Evolutionary conservation across 2,888 invertebrate species (phyloP).

Genomic region (Eupithecia insigniata): DNA sequence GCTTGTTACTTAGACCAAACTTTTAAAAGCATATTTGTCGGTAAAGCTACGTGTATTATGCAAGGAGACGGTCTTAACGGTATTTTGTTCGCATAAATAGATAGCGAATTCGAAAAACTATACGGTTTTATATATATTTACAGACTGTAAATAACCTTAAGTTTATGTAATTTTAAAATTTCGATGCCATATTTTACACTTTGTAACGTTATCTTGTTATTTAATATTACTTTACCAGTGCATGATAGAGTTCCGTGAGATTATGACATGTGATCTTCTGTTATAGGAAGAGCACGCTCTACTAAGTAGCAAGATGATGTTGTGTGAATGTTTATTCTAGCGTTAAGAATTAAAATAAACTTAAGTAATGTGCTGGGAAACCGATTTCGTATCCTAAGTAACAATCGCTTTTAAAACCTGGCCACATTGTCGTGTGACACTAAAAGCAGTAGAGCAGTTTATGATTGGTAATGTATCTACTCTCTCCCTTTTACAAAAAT

Average conservation of each 20-base stretch:
- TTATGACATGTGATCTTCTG: background rate
- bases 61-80: conserved; percentile 50
- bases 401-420: background rate
- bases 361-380: background rate
- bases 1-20: conserved; percentile 47
- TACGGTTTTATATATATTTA: conserved; percentile 1
- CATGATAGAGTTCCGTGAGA: background rate
- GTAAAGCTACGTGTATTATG: conserved; percentile 50
- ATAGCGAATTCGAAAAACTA: conserved; percentile 41
- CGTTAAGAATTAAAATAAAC: background rate
- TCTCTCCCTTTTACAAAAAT: background rate
- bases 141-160: background rate
- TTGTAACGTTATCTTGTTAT: background rate
- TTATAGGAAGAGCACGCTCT: background rate
- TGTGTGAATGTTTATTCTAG: background rate
- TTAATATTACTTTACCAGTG: background rate
- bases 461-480: no score
- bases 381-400: background rate
- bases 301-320: background rate
- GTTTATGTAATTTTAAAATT: background rate
- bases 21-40: conserved; percentile 55
- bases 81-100: conserved; percentile 55
- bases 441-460: no score
- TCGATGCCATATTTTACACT: background rate
- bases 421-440: background rate